A percentile compares a stretch with the other conserved stretches of the same genome.
phyloP scores from a whole-genome alignment of 2,888 invertebrate species.

The Leucophenga montana region DNA sequence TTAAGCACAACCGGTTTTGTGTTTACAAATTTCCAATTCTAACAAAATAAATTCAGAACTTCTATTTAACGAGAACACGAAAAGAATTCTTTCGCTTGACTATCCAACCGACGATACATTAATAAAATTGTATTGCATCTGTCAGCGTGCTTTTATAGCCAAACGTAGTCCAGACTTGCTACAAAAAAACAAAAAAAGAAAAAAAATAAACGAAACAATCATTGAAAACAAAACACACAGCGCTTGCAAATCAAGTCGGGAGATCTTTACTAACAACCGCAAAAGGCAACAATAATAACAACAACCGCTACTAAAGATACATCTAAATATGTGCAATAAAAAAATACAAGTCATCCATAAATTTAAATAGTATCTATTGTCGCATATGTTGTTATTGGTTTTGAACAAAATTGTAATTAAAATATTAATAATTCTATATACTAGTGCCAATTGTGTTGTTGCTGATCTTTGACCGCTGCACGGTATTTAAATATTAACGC shows the following conservation, averaged over 20 bases:
- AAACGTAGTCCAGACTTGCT: neutral
- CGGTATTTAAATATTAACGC: too few species aligned
- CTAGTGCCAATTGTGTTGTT: too few species aligned
- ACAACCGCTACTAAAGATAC: constrained; percentile 13
- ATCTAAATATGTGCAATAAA: neutral
- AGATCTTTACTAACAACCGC: neutral
- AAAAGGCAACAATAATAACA: neutral
- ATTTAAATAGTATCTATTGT: neutral
- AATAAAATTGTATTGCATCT: constrained; percentile 41
- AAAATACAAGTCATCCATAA: neutral
- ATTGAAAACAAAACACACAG: constrained; percentile 11
- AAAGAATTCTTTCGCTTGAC: neutral
- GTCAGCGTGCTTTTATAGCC: constrained; percentile 48
- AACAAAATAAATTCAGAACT: neutral
- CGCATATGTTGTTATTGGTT: too few species aligned
- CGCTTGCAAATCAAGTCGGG: constrained; percentile 18
- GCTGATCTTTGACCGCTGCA: too few species aligned
- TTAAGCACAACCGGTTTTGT: neutral
- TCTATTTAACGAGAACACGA: neutral
- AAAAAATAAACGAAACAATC: too few species aligned
- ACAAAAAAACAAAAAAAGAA: neutral
- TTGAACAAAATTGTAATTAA: too few species aligned
- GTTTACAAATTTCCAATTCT: neutral
- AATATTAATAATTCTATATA: too few species aligned
- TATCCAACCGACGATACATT: constrained; percentile 29